A percentile compares a stretch with the other conserved stretches of the same genome.
Conservation (phyloP, 2,888 invertebrate genomes). For the Orthonychiurus folsomi region DNA sequence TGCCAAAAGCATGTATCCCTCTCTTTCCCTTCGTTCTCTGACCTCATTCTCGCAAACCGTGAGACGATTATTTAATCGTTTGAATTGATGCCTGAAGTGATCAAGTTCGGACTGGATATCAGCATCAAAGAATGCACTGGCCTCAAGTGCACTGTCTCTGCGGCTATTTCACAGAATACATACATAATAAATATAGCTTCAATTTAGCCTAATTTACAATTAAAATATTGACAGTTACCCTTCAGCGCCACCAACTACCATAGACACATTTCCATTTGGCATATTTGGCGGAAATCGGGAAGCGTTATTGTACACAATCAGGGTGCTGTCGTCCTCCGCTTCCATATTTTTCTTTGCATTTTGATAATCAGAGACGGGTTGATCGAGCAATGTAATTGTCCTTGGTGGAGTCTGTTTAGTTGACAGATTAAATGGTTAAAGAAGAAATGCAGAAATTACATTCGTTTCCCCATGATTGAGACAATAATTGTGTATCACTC, state of each 20-base stretch:
- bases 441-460: constrained; percentile 31
- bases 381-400: constrained; percentile 59
- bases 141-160: background rate
- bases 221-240: too few species aligned
- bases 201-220: too few species aligned
- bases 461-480: too few species aligned
- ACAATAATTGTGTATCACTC: too few species aligned
- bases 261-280: constrained; percentile 18
- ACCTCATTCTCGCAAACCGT: constrained; percentile 79
- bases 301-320: constrained; percentile 30
- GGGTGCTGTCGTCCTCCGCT: constrained; percentile 33
- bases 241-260: too few species aligned
- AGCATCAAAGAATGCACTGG: constrained; percentile 16
- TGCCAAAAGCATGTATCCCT: constrained; percentile 44
- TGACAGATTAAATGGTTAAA: too few species aligned
- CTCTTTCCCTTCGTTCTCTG: constrained; percentile 71
- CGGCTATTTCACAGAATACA: background rate
- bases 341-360: constrained; percentile 44
- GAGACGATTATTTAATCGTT: constrained; percentile 75
- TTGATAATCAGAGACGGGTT: constrained; percentile 45
- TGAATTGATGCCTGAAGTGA: constrained; percentile 73
- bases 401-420: constrained; percentile 79
- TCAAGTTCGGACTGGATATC: constrained; percentile 59
- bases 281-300: constrained; percentile 10
- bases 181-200: too few species aligned